These are phyloP conservation scores for Epinotia demarniana DNA, from an alignment of 2,888 invertebrate species.

Conservation along the genomic window DNA sequence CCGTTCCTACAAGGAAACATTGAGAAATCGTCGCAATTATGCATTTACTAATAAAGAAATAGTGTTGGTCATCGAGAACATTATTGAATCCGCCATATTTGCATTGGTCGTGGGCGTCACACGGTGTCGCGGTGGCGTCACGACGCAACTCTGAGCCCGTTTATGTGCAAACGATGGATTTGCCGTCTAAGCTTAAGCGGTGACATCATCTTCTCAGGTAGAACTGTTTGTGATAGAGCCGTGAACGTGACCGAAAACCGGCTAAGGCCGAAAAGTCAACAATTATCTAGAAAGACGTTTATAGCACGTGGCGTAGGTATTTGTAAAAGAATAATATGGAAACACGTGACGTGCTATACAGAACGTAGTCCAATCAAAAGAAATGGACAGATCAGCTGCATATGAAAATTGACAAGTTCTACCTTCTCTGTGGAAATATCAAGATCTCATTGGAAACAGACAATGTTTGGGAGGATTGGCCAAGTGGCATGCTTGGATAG, in stretches of 20 bases:
- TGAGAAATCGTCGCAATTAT: slow-evolving; percentile 56
- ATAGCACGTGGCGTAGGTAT: slow-evolving; percentile 17
- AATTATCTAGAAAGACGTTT: slow-evolving; percentile 12
- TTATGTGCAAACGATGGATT: slow-evolving; percentile 60
- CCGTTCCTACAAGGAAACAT: slow-evolving; percentile 51
- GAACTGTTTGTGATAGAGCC: slow-evolving; percentile 64
- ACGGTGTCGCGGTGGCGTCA: slow-evolving; percentile 60
- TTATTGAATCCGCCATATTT: slow-evolving; percentile 60
- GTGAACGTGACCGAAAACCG: slow-evolving; percentile 58
- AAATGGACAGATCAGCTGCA: background rate
- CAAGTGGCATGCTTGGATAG: background rate
- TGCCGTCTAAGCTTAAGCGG: slow-evolving; percentile 64
- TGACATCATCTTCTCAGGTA: slow-evolving; percentile 75
- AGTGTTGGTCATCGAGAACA: slow-evolving; percentile 50
- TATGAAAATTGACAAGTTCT: background rate
- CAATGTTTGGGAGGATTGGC: background rate
- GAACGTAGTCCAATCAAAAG: background rate
- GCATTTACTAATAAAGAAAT: slow-evolving; percentile 56
- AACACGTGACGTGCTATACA: slow-evolving; percentile 9
- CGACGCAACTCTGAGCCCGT: slow-evolving; percentile 64
- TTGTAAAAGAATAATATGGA: slow-evolving; percentile 16
- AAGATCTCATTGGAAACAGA: background rate
- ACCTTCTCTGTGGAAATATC: background rate
- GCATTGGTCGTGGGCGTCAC: slow-evolving; percentile 63
- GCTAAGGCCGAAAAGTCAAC: slow-evolving; percentile 38